Base-by-base conservation (phyloP, 2,113 vertebrate genomes). In the Falco punctatus region DNA sequence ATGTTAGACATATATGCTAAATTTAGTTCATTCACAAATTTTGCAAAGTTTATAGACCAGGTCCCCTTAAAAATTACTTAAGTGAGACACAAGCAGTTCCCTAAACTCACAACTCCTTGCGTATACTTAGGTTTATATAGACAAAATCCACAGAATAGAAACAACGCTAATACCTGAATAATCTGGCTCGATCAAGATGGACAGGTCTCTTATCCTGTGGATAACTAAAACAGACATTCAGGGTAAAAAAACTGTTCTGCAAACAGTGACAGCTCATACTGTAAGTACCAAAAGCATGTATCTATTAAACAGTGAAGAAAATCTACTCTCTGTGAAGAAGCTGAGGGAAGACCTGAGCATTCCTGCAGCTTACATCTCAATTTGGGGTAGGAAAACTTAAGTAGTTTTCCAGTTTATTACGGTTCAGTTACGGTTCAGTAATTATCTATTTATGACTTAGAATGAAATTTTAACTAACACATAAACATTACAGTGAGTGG, bases 131-230 rank as follows among this genome's bases (percentile, higher is more conserved):
- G 51, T 61, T 81, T 77, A 67, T 21, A 70, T 0, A 83, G 27
- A 57, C 51, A 57, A 61, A 87, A 9, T 15, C 7, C 26, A 70
- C 3, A 81, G 59, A 86, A 73, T 2, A 70, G 35, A 88, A 11
- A 38, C 30, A 57, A 66, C 4, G 21, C 48, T 90, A 52, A 83
- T 98, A 99, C 99, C 98, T 99, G 98, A 99, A 99, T 62, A 98
- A 92, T 51, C 97, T 98, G 33, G 99, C 99, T 97, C 98, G 98
- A 93, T 99, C 99, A 48, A 98, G 95, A 90, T 99, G 99, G 35
- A 99, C 98, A 2, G 99, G 99, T 89, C 99, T 98, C 94, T 99
- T 99, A 48, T 99, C 99, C 94, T 99, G 99, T 74, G 99, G 99
- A 79, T 99, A 99, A 97, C 99, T 99, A 95, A 97, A 92, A 96